Evolutionary conservation across 2,797 vertebrate species (phyloP), one percentile per base, ranked within the genome.

Genomic region (Merluccius polli): DNA sequence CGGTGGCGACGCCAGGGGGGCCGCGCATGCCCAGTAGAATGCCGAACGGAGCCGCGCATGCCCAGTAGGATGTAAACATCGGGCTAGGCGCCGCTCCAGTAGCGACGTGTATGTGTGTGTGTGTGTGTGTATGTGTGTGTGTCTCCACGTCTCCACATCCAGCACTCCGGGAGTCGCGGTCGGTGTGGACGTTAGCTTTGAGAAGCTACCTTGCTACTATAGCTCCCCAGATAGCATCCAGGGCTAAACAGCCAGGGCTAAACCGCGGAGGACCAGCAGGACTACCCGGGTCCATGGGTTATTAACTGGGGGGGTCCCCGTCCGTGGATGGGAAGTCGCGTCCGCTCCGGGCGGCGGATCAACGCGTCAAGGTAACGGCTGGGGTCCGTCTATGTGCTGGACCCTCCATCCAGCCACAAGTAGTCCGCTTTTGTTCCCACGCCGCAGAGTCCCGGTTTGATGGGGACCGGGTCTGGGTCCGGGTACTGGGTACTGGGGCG

Each of bases 51-150:
- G 11, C 32, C 0, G 84, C 89, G 86, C 90, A 88, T 86, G 88
- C 90, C 63, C 86, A 0, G 75, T 84, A 73, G 16, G 86, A 91
- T 88, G 89, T 92, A 91, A 93, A 93, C 89, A 92, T 9, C 78
- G 4, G 72, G 12, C 69, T 85, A 31, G 88, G 86, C 83, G 77
- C 77, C 67, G 82, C 80, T 41, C 30, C 65, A 3, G 48, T 63
- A n/a, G 69, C 63, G 77, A 80, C 85, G 12, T 75, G 48, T 74
- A 86, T 63, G n/a, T 63, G n/a, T 65, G 59, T 65, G 24, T 27
- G 59, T 65, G 8, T n/a, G 59, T 65, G 24, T 65, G 59, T 65
- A 9, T 48, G 41, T 48, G 41, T 48, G 41, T 48, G 15, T 48
- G 41, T 48, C 2, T 65, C 7, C 91, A 93, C 90, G 92, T 92